Percentiles rank a stretch among this genome's conserved stretches.
phyloP scores from a whole-genome alignment of 2,888 invertebrate genomes.

The Ornithoptera priamus region DNA sequence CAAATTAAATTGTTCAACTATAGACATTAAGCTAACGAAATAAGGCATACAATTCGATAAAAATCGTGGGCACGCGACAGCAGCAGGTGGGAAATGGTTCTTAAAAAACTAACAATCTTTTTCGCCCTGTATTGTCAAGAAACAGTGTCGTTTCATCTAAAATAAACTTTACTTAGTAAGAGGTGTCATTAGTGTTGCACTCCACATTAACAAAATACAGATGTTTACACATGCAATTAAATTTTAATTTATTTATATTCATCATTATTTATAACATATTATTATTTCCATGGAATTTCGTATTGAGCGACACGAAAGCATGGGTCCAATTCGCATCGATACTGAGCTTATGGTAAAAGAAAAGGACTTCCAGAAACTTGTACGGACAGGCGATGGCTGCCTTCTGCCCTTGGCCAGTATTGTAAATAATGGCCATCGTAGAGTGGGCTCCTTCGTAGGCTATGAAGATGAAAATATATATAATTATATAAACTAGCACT shows the following conservation, averaged over 20 bases:
- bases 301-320: too few relatives aligned
- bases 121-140: slow-evolving; percentile 61
- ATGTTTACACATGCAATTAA: slow-evolving; percentile 36
- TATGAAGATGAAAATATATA: too few relatives aligned
- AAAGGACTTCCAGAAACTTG: too few relatives aligned
- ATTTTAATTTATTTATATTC: background rate
- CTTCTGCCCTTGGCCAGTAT: too few relatives aligned
- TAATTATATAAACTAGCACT: too few relatives aligned
- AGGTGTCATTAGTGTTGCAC: slow-evolving; percentile 25
- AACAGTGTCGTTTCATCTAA: slow-evolving; percentile 53
- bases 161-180: slow-evolving; percentile 40
- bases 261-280: too few relatives aligned
- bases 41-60: slow-evolving; percentile 38
- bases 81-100: slow-evolving; percentile 72
- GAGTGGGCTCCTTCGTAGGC: too few relatives aligned
- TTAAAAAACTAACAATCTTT: slow-evolving; percentile 73
- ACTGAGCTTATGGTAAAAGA: too few relatives aligned
- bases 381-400: too few relatives aligned
- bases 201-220: slow-evolving; percentile 26
- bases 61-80: slow-evolving; percentile 65
- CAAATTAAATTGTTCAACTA: slow-evolving; percentile 34
- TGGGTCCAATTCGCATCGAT: too few relatives aligned
- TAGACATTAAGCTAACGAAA: slow-evolving; percentile 34
- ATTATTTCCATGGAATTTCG: too few relatives aligned
- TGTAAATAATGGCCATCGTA: too few relatives aligned